Percentiles rank a stretch among this genome's conserved stretches.
phyloP scores from a whole-genome alignment of 2,113 vertebrate genomes.

The Paradisaea rubra region DNA sequence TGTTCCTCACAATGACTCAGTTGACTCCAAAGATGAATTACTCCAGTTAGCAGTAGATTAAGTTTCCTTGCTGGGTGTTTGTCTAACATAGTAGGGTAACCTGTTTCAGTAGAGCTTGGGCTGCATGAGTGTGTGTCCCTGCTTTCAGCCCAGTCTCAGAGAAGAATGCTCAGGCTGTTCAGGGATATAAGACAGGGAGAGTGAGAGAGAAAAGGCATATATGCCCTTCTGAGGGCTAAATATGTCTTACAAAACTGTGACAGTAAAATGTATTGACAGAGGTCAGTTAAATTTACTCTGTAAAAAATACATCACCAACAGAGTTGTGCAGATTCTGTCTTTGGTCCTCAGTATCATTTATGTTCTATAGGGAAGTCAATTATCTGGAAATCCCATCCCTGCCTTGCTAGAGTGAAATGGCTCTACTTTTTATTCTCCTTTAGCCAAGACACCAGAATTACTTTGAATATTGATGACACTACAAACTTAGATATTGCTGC shows the following conservation, averaged over 20 bases:
- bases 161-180: not conserved
- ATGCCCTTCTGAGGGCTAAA: not conserved
- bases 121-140: not conserved
- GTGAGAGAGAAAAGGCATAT: not conserved
- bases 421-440: not conserved
- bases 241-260: not conserved
- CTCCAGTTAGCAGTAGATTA: not conserved
- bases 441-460: not conserved
- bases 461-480: not conserved
- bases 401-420: not conserved
- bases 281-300: slow-evolving; percentile 9
- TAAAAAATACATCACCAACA: not conserved
- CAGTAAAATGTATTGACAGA: not conserved
- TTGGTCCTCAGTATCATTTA: not conserved
- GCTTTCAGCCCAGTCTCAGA: not conserved
- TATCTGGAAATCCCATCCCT: not conserved
- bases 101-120: not conserved
- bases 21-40: slow-evolving; percentile 9
- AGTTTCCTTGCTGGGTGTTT: not conserved
- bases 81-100: not conserved
- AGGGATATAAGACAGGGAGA: not conserved
- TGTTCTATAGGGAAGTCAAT: not conserved
- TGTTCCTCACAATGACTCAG: not conserved
- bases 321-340: not conserved
- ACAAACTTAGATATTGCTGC: not conserved